Base-by-base conservation (phyloP, 23 tunicate species). In the Aplidium turbinatum region DNA sequence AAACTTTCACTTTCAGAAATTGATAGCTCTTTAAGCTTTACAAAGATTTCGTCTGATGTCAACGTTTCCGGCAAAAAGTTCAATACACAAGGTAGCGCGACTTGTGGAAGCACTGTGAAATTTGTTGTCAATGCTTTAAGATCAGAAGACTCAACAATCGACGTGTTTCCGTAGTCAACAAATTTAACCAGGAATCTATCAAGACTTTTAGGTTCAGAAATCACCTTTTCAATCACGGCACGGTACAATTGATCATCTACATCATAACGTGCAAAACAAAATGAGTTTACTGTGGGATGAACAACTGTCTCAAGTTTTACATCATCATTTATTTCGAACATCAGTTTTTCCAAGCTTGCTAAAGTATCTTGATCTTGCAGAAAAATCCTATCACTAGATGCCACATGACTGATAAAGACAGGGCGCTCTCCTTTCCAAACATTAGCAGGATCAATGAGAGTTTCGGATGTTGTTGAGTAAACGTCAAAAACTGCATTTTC, bases 381-480 rank as follows among this genome's bases (percentile, higher is more conserved):
- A 69, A 36, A 88, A 31, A 88, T 47, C 33, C 35, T 28, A 22
- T 67, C 64, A 28, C 33, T 30, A 11, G 87, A 88, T 28, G 58
- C 96, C 7, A 88, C 85, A 69, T 73, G 79, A 62, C 86, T 79
- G 64, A 88, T 81, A 50, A 53, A 81, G 24, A 88, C 96, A 30
- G 68, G 47, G 1, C 63, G 47, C 47, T 70, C 76, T 21, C 36
- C 58, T 47, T 70, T 28, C 76, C 76, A 70, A 47, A 34, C 5
- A 4, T 2, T 6, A 4, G 76, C 35, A 3, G 22, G 19, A 47
- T 70, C 58, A 46, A 70, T 42, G 50, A 42, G 13, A 42, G 50
- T 16, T 65, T 35, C 5, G 26, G 25, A 38, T 18, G 23, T 65
- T 21, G 2, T n/a, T n/a, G n/a, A n/a, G n/a, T n/a, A n/a, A n/a